Conservation (phyloP, 2,797 vertebrate species). For the Chiroxiphia lanceolata region DNA sequence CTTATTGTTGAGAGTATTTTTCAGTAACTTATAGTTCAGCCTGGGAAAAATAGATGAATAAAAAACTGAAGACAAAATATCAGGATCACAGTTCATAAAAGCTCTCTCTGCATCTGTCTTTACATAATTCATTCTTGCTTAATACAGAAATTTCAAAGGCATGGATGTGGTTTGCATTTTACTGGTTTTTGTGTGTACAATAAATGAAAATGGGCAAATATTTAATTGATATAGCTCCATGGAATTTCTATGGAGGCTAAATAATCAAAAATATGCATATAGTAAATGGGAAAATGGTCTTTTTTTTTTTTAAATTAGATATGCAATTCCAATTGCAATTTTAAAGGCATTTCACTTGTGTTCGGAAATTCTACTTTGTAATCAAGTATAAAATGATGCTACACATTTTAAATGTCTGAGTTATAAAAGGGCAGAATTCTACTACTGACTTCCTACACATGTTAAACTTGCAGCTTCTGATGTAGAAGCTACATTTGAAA, state of each 20-base stretch:
- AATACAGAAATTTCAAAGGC: slow-evolving; percentile 43
- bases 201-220: slow-evolving; percentile 31
- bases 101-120: slow-evolving; percentile 36
- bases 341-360: slow-evolving; percentile 10
- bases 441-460: neutral
- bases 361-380: slow-evolving; percentile 2
- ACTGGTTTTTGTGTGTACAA: slow-evolving; percentile 23
- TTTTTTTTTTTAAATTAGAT: slow-evolving; percentile 6
- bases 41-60: slow-evolving; percentile 57
- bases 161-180: slow-evolving; percentile 25
- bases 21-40: slow-evolving; percentile 48
- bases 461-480: neutral
- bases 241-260: slow-evolving; percentile 28
- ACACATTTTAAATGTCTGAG: slow-evolving; percentile 16
- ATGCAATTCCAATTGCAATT: neutral
- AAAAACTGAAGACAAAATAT: slow-evolving; percentile 1
- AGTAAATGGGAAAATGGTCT: neutral
- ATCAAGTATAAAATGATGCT: slow-evolving; percentile 8
- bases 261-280: neutral
- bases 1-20: slow-evolving; percentile 66
- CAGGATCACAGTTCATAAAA: slow-evolving; percentile 46
- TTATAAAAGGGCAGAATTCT: slow-evolving; percentile 25
- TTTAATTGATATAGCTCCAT: slow-evolving; percentile 22
- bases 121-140: slow-evolving; percentile 39
- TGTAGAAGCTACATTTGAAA: neutral